These are phyloP conservation scores for Bergia puertoricense DNA, from an alignment of 92 coral and sea anemone genomes.

Conservation along the genomic window DNA sequence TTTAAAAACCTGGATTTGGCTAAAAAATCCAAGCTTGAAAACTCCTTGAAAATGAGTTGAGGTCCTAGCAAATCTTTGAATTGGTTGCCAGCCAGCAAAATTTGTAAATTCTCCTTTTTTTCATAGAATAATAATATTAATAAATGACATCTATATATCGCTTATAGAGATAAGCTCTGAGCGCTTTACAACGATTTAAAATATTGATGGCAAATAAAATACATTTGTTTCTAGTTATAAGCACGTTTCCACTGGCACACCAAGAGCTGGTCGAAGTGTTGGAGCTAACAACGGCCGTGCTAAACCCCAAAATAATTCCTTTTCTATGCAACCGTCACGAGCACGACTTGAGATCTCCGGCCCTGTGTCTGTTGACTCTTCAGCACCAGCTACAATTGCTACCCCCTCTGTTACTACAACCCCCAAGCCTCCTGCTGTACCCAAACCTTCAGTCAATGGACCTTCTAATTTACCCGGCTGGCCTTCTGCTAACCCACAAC, in stretches of 20 bases:
- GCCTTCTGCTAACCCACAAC: constrained; percentile 18
- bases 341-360: constrained; percentile 33
- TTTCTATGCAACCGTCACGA: not conserved
- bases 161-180: no score
- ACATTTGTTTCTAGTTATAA: constrained; percentile 12
- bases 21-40: no score
- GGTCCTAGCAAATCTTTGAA: no score
- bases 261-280: constrained; percentile 14
- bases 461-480: constrained; percentile 3
- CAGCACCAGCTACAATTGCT: constrained; percentile 8
- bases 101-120: not conserved
- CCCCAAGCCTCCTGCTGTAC: constrained; percentile 14
- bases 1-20: no score
- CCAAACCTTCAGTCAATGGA: constrained; percentile 23
- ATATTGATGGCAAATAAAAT: no score
- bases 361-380: not conserved
- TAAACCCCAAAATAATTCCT: not conserved
- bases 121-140: not conserved
- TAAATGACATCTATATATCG: no score
- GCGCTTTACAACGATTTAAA: no score
- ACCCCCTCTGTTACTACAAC: constrained; percentile 23
- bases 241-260: constrained; percentile 21
- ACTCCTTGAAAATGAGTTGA: no score
- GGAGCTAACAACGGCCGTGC: not conserved
- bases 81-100: not conserved